A percentile compares a stretch with the other conserved stretches of the same genome.
Conservation (phyloP, 2,888 invertebrate species). For the Epinotia ramella region DNA sequence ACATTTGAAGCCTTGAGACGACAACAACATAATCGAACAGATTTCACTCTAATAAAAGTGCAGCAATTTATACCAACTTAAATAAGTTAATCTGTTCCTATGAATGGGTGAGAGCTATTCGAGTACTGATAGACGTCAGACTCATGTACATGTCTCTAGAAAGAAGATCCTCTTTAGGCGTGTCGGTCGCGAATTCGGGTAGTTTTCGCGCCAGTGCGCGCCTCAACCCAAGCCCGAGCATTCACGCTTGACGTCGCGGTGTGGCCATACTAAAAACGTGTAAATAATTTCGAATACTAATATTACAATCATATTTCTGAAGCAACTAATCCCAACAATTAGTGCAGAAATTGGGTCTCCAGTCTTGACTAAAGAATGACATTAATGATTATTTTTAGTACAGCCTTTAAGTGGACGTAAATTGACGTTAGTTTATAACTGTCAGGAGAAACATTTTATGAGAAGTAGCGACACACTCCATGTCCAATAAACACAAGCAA, state of each 20-base stretch:
- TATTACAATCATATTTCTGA: background rate
- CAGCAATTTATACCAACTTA: background rate
- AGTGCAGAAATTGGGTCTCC: background rate
- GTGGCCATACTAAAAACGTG: conserved; percentile 58
- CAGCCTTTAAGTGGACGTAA: conserved; percentile 52
- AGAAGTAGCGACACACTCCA: background rate
- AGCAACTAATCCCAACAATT: background rate
- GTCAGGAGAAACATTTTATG: background rate
- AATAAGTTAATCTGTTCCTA: background rate
- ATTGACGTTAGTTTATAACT: conserved; percentile 19
- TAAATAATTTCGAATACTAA: conserved; percentile 48
- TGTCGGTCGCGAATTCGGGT: conserved; percentile 34
- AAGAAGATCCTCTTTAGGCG: conserved; percentile 25
- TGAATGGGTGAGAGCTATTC: conserved; percentile 8
- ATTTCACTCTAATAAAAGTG: background rate
- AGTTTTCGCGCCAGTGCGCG: conserved; percentile 55
- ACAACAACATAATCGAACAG: conserved; percentile 11
- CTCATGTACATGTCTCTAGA: conserved; percentile 26
- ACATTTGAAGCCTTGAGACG: conserved; percentile 13
- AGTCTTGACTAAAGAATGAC: background rate
- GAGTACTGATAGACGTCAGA: background rate
- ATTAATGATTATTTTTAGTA: conserved; percentile 50
- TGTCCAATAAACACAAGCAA: background rate
- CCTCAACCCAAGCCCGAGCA: conserved; percentile 84
- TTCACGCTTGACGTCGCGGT: conserved; percentile 81